Evolutionary conservation across 2,113 vertebrate species (phyloP).

Genomic region (Coptodon rendalli): DNA sequence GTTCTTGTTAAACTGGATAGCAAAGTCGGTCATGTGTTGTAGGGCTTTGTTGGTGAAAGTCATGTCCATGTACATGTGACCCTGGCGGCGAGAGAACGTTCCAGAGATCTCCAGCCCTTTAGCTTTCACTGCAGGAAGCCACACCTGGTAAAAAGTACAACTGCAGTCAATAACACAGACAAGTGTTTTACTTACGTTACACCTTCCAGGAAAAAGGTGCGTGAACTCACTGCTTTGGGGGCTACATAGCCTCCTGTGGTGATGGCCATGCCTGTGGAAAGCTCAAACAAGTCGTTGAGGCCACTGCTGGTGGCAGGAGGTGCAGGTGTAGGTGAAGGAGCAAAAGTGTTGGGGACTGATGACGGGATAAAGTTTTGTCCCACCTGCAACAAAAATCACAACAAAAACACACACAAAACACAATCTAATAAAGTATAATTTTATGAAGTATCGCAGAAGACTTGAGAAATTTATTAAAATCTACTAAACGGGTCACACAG

Average conservation of each 20-base stretch:
- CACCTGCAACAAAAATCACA: constrained; percentile 72
- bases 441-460: neutral
- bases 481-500: neutral
- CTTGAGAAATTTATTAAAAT: neutral
- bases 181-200: fast-evolving
- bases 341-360: constrained; percentile 91
- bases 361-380: constrained; percentile 97
- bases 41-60: constrained; percentile 96
- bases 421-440: neutral
- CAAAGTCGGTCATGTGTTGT: constrained; percentile 98
- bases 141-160: constrained; percentile 72
- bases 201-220: too few relatives aligned
- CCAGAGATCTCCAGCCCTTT: constrained; percentile 96
- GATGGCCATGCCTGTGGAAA: constrained; percentile 91
- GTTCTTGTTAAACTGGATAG: constrained; percentile 99
- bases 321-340: constrained; percentile 92
- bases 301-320: constrained; percentile 88
- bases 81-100: constrained; percentile 93
- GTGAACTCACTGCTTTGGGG: constrained; percentile 83
- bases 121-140: constrained; percentile 96
- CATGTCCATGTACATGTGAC: constrained; percentile 99
- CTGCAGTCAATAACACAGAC: neutral
- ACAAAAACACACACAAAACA: neutral
- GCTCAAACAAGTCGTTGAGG: constrained; percentile 94
- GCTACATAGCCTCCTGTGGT: constrained; percentile 85